phyloP scores from a whole-genome alignment of 2,888 invertebrate genomes.

The Smittia aterrima region DNA sequence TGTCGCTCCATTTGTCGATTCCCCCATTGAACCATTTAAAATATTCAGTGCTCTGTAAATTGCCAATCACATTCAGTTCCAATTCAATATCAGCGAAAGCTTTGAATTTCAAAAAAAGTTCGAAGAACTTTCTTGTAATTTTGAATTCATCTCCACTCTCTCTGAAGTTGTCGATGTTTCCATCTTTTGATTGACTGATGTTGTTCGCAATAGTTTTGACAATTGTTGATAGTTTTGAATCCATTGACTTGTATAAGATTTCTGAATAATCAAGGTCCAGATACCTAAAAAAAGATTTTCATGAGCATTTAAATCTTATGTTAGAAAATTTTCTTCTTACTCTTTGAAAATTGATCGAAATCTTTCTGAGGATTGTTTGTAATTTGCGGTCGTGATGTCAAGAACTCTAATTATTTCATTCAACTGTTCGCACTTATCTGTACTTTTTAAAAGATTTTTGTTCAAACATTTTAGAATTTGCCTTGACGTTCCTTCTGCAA shows the following conservation, averaged over 20 bases:
- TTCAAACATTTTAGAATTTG: not conserved
- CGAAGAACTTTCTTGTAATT: not conserved
- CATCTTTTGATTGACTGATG: not conserved
- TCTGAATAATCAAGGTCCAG: not conserved
- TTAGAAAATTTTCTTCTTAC: not conserved
- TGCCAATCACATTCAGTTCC: not conserved
- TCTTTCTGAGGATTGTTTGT: not conserved
- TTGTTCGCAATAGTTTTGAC: conserved; percentile 24
- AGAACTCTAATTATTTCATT: conserved; percentile 10
- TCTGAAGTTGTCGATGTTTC: conserved; percentile 24
- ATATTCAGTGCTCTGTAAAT: conserved; percentile 13
- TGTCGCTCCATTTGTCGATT: not conserved
- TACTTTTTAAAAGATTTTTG: not conserved
- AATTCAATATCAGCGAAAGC: conserved; percentile 6
- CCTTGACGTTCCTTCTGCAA: not conserved
- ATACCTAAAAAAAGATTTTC: not conserved
- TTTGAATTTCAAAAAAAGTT: conserved; percentile 12
- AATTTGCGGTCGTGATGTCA: not conserved
- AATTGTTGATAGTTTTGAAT: conserved; percentile 7
- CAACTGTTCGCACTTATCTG: not conserved
- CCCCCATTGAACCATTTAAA: conserved; percentile 6
- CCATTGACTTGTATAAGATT: not conserved
- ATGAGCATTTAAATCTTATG: not conserved
- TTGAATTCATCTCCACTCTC: not conserved
- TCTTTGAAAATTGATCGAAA: not conserved